These are phyloP conservation scores for Acrocyrtus sp. DNA, from an alignment of 2,888 invertebrate genomes.

Conservation along the genomic window DNA sequence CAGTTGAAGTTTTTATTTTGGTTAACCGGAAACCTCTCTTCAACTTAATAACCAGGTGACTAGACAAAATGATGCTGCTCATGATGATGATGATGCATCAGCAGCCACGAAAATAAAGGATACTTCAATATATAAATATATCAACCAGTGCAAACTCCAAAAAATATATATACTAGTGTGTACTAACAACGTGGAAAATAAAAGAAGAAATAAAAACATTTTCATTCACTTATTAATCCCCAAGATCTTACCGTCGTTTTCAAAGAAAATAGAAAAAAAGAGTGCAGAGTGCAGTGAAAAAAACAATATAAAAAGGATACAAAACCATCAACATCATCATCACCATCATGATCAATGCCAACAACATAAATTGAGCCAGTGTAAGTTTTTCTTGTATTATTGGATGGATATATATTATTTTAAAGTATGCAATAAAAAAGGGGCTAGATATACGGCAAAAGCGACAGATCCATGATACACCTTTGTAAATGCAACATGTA, in stretches of 20 bases:
- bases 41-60: conserved; percentile 50
- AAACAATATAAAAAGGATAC: not conserved
- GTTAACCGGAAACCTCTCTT: conserved; percentile 50
- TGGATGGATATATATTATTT: not conserved
- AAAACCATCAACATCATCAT: not conserved
- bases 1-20: conserved; percentile 2
- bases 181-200: conserved; percentile 1
- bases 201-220: conserved; percentile 1
- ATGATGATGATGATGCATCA: not conserved
- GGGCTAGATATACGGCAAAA: not conserved
- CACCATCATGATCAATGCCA: not conserved
- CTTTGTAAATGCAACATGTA: not conserved
- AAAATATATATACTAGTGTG: not conserved
- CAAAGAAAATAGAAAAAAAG: not conserved
- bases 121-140: too few species aligned
- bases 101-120: not conserved
- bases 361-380: not conserved
- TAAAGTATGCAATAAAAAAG: not conserved
- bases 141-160: not conserved
- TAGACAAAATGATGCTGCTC: conserved; percentile 18
- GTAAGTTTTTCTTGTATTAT: not conserved
- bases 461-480: not conserved
- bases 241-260: not conserved
- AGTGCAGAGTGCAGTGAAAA: not conserved
- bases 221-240: conserved; percentile 22